Evolutionary conservation across 1,140 invertebrate genomes (phyloP), one percentile per base, ranked within the genome.

Genomic region (Lepidostoma basale): DNA sequence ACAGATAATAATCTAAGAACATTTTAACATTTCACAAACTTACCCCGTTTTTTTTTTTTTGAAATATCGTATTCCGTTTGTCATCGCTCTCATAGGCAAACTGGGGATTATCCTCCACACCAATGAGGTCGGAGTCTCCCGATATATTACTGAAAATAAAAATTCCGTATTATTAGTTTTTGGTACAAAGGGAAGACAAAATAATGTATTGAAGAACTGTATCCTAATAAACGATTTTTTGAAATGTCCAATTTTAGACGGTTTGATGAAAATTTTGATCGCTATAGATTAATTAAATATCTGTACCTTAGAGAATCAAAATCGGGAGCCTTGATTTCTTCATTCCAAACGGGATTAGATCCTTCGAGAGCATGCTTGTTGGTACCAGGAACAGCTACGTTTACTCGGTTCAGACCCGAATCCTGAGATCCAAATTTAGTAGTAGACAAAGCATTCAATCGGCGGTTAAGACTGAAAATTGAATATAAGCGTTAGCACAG

Each of bases 321-420:
- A 69, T 85, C 78, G 0, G 81, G 79, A 0, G 78, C 75, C 56
- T 81, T 81, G 40, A 82, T 75, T 14, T 82, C 75, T 59, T 81
- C 82, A 69, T 87, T 85, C 80, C 83, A 81, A n/a, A 89, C 83
- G 1, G 88, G 88, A 79, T 89, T 90, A 33, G 88, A 87, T 25
- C 89, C 89, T 75, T 89, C 86, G 0, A 83, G 75, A 2, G 88
- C 85, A 79, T 89, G 87, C 72, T 86, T 83, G 79, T 91, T 91
- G 26, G 88, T 89, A 30, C 84, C 87, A 9, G 89, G 90, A 10
- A 87, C 83, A 12, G 77, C 77, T 12, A 82, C 71, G 0, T 76
- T 78, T 62, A 83, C 80, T 58, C 83, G 73, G 79, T 86, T 85
- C 6, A 87, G 73, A 54, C 82, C 84, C 0, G 87, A 87, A 16